These are phyloP conservation scores for Adelges cooleyi DNA, from an alignment of 1,140 invertebrate genomes.

Conservation along the genomic window DNA sequence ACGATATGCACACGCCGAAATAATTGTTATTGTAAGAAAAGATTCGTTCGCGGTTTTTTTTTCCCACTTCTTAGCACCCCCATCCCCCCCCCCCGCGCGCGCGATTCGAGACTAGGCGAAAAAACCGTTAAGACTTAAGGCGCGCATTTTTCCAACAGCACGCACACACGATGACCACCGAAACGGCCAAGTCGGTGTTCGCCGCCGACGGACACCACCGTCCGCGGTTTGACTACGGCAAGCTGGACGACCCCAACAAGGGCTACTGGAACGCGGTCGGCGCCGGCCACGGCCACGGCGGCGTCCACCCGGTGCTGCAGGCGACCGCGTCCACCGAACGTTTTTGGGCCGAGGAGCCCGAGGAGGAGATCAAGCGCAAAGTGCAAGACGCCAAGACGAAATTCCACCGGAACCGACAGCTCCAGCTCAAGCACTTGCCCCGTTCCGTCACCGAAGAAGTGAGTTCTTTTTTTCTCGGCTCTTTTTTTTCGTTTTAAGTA, in stretches of 20 bases:
- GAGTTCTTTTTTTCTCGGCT: constrained; percentile 30
- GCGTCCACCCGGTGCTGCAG: constrained; percentile 29
- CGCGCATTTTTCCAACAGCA: background rate
- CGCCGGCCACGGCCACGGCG: background rate
- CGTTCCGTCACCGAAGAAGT: constrained; percentile 41
- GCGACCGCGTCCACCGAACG: constrained; percentile 38
- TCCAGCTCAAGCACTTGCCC: constrained; percentile 41
- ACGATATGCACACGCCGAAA: no score
- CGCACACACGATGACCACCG: background rate
- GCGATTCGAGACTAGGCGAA: background rate
- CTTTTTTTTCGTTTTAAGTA: background rate
- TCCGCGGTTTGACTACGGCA: constrained; percentile 15
- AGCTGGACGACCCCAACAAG: constrained; percentile 15
- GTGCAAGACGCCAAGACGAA: constrained; percentile 38
- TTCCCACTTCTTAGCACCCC: background rate
- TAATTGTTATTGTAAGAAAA: no score
- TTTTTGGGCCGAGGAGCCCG: constrained; percentile 40
- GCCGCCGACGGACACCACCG: background rate
- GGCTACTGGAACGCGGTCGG: background rate
- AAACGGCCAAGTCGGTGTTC: constrained; percentile 18
- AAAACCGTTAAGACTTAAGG: background rate
- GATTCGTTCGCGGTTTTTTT: background rate
- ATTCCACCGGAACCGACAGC: constrained; percentile 40
- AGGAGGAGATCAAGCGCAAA: constrained; percentile 37
- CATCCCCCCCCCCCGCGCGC: background rate